Evolutionary conservation across 2,888 invertebrate genomes (phyloP), one percentile per base, ranked within the genome.

Genomic region (Dynastes grantii): DNA sequence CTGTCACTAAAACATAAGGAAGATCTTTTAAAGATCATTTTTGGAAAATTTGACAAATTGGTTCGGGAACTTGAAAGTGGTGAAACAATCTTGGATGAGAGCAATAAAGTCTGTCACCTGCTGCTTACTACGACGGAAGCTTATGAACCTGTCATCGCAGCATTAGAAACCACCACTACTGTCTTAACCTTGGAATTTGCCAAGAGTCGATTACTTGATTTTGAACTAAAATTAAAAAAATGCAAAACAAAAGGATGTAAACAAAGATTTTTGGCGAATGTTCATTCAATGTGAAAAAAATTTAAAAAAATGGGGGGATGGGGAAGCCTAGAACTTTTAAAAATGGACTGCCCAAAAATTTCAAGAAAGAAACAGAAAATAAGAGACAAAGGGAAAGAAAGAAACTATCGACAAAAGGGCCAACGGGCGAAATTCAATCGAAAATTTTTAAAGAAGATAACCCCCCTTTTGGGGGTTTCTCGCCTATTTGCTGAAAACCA

Each of bases 1-100:
- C 64, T 84, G 37, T 80, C 81, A n/a, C 70, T 84, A 53, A 84
- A 83, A 80, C 64, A 68, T 8, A 80, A 79, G 53, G 79, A 64
- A 75, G 76, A 80, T n/a, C n/a, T n/a, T n/a, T n/a, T n/a, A n/a
- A 84, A 76, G 82, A 84, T 70, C 81, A 83, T 76, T 84, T 84
- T 84, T 75, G 40, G 71, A 13, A 82, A 81, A 9, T 85, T 84
- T 71, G 84, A 85, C 40, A 79, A 77, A 49, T 11, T 83, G 2
- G 79, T 83, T n/a, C 68, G 83, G 73, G 83, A 84, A 64, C 51
- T 85, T 45, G 81, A 84, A 78, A 70, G 64, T 70, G 58, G 51
- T 9, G 83, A 83, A 49, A 77, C 80, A 0, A 83, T 83, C 70
- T 64, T 83, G 37, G 82, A 84, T 49, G 84, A 85, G 80, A 4